A percentile compares a stretch with the other conserved stretches of the same genome.
Evolutionary conservation across 1,140 invertebrate species (phyloP).

Genomic region (Aphidius ervi): DNA sequence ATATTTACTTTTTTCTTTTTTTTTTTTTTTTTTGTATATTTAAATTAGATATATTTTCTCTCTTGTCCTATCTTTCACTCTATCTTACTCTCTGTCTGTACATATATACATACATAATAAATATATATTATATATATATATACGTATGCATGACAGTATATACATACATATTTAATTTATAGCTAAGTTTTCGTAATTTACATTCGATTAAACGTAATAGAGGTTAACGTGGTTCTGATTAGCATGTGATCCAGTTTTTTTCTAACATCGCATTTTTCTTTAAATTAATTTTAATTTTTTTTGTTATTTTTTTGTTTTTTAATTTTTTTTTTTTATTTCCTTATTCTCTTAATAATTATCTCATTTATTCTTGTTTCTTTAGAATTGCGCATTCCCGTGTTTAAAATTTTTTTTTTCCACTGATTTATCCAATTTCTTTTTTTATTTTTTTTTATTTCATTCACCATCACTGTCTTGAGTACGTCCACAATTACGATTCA

Average conservation of each 20-base stretch:
- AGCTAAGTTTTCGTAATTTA: constrained; percentile 48
- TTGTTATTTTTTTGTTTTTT: constrained; percentile 14
- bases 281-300: constrained; percentile 1
- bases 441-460: constrained; percentile 25
- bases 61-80: too few relatives aligned
- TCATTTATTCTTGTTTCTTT: constrained; percentile 11
- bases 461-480: constrained; percentile 22
- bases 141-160: constrained; percentile 13
- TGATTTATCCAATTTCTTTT: constrained; percentile 17
- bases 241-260: constrained; percentile 50
- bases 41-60: too few relatives aligned
- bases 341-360: constrained; percentile 15
- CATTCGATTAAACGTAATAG: constrained; percentile 52
- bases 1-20: too few relatives aligned
- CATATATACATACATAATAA: too few relatives aligned
- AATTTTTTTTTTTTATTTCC: constrained; percentile 23
- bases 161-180: constrained; percentile 24
- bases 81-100: too few relatives aligned
- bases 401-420: constrained; percentile 22
- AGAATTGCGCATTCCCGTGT: constrained; percentile 43
- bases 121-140: too few relatives aligned
- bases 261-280: constrained; percentile 19
- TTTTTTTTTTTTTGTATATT: too few relatives aligned
- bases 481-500: constrained; percentile 27
- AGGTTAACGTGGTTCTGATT: constrained; percentile 56